Evolutionary conservation across 1,140 invertebrate species (phyloP).

Genomic region (Papilio polytes): DNA sequence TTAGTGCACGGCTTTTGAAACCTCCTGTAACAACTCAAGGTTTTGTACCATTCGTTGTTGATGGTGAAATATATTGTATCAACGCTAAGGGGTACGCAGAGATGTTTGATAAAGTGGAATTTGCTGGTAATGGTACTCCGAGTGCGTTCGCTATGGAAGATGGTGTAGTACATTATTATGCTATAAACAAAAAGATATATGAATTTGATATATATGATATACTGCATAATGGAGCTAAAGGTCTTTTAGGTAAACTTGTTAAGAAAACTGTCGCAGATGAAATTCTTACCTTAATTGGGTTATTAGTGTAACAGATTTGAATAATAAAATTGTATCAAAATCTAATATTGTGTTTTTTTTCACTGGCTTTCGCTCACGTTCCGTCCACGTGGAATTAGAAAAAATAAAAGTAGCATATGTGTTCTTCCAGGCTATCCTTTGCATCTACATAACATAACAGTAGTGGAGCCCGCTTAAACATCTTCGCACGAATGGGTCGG

Average conservation of each 20-base stretch:
- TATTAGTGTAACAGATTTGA: not conserved
- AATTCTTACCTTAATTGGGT: not conserved
- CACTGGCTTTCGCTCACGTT: no score
- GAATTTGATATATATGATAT: slow-evolving; percentile 55
- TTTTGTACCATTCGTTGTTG: slow-evolving; percentile 47
- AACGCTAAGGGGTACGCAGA: slow-evolving; percentile 56
- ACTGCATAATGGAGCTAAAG: not conserved
- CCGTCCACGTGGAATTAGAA: no score
- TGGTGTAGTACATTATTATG: slow-evolving; percentile 61
- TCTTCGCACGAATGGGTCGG: no score
- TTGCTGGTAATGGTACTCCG: slow-evolving; percentile 50
- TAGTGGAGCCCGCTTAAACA: no score
- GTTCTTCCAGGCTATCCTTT: no score
- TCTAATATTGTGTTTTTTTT: not conserved
- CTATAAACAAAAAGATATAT: slow-evolving; percentile 66
- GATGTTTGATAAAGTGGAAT: slow-evolving; percentile 43
- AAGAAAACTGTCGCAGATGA: not conserved
- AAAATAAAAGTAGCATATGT: no score
- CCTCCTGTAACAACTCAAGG: slow-evolving; percentile 44
- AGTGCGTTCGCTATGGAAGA: slow-evolving; percentile 61
- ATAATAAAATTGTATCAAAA: not conserved
- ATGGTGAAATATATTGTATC: slow-evolving; percentile 50
- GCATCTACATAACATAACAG: no score
- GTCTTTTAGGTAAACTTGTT: not conserved
- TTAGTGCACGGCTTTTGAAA: slow-evolving; percentile 51